phyloP scores from a whole-genome alignment of 2,888 invertebrate genomes.

The Oeneis ivallda region DNA sequence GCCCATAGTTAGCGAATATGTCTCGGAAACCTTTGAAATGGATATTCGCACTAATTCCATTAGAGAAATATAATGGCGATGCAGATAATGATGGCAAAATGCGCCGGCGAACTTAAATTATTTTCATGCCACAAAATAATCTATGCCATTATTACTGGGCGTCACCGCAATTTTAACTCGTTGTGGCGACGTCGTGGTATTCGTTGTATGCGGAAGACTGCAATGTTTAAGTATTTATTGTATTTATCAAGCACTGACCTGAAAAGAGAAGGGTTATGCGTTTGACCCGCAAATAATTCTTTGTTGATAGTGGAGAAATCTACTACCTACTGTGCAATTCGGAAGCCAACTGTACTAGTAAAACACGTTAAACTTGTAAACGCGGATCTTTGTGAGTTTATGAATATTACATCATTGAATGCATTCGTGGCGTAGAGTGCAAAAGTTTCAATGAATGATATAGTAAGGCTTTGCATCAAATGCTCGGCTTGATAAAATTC shows the following conservation, averaged over 20 bases:
- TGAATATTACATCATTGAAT: constrained; percentile 11
- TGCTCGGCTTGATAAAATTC: too few relatives aligned
- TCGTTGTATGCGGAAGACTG: constrained; percentile 65
- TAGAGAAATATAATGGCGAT: too few relatives aligned
- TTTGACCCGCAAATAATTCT: constrained; percentile 37
- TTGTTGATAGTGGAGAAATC: constrained; percentile 38
- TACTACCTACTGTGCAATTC: constrained; percentile 33
- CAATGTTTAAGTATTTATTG: constrained; percentile 43
- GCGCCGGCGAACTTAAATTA: not conserved
- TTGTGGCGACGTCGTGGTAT: constrained; percentile 53
- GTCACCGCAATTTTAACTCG: constrained; percentile 46
- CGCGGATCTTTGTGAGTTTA: constrained; percentile 37
- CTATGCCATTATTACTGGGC: constrained; percentile 32
- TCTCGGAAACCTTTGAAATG: too few relatives aligned
- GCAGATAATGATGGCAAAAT: too few relatives aligned
- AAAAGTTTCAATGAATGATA: constrained; percentile 4
- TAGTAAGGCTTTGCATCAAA: too few relatives aligned
- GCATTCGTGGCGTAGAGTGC: not conserved
- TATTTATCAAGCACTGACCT: constrained; percentile 36
- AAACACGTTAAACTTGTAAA: constrained; percentile 36
- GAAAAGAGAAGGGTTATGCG: constrained; percentile 37
- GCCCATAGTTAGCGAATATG: too few relatives aligned
- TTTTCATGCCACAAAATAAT: constrained; percentile 20
- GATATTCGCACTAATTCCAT: too few relatives aligned
- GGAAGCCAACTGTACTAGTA: constrained; percentile 30